Conservation (phyloP, 92 coral and sea anemone species). For the Meandrina meandrites region DNA sequence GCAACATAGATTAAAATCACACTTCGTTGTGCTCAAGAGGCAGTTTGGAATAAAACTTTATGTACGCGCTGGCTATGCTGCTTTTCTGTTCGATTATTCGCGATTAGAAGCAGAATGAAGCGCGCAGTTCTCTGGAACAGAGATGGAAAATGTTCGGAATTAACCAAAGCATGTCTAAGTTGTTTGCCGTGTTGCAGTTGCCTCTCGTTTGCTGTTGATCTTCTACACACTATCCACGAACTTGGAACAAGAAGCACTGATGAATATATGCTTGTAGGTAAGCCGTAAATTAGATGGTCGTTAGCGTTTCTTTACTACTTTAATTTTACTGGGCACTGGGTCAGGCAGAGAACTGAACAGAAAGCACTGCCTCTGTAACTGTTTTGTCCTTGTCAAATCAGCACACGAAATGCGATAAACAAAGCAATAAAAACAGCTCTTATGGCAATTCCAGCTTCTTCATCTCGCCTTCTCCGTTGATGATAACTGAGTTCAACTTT, state of each 20-base stretch:
- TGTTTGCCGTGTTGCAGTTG: conserved; percentile 1
- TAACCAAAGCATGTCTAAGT: conserved; percentile 9
- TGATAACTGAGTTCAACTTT: conserved; percentile 77
- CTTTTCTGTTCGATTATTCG: conserved; percentile 11
- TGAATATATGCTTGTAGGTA: neutral
- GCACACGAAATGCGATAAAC: conserved; percentile 70
- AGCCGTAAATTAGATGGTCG: conserved; percentile 39
- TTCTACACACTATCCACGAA: conserved; percentile 20
- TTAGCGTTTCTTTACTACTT: conserved; percentile 34
- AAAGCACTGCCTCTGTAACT: conserved; percentile 7
- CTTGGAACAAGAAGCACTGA: conserved; percentile 19
- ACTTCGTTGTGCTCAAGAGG: neutral
- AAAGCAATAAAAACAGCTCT: conserved; percentile 78
- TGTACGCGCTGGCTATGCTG: neutral
- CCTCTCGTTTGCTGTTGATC: conserved; percentile 10
- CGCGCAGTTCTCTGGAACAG: neutral
- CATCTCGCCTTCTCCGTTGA: conserved; percentile 54
- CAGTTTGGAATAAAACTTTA: neutral
- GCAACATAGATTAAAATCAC: neutral
- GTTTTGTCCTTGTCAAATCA: conserved; percentile 27
- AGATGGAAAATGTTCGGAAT: conserved; percentile 27
- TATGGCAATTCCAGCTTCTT: conserved; percentile 60
- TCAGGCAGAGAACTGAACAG: neutral
- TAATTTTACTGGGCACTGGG: conserved; percentile 7
- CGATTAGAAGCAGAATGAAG: conserved; percentile 6